Conservation (phyloP, 2,113 vertebrate genomes). For the Neolamprologus longior region DNA sequence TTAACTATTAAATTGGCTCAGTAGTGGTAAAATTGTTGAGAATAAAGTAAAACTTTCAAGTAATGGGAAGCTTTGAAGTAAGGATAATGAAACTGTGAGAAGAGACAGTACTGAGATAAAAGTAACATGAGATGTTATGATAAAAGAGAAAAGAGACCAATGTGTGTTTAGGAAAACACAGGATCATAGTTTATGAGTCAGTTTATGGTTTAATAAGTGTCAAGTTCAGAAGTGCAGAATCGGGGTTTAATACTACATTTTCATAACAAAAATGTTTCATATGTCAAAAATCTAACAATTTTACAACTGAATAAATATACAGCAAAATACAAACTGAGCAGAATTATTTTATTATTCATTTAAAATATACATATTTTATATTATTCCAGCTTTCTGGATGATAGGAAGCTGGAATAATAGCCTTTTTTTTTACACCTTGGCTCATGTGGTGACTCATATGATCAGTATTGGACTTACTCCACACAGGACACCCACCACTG, state of each 20-base stretch:
- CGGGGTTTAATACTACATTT: neutral
- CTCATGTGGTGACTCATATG: neutral
- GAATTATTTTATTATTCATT: neutral
- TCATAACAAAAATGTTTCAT: neutral
- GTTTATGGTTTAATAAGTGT: too few relatives aligned
- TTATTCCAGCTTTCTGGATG: neutral
- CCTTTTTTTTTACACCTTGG: neutral
- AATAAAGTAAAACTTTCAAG: too few relatives aligned
- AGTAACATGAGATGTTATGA: too few relatives aligned
- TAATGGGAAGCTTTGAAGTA: too few relatives aligned
- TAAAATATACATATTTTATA: neutral
- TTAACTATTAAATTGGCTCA: too few relatives aligned
- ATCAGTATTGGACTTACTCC: neutral
- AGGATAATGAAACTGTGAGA: too few relatives aligned
- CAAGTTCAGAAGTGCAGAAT: too few relatives aligned
- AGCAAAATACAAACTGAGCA: neutral
- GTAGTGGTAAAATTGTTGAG: too few relatives aligned
- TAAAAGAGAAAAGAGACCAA: too few relatives aligned
- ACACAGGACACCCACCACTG: neutral
- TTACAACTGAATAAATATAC: slow-evolving; percentile 38
- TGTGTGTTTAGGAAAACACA: too few relatives aligned
- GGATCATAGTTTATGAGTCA: too few relatives aligned
- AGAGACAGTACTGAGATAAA: too few relatives aligned
- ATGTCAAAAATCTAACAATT: neutral
- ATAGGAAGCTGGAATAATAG: neutral